phyloP scores from a whole-genome alignment of 1,140 invertebrate species.

The Diabrotica undecimpunctata region DNA sequence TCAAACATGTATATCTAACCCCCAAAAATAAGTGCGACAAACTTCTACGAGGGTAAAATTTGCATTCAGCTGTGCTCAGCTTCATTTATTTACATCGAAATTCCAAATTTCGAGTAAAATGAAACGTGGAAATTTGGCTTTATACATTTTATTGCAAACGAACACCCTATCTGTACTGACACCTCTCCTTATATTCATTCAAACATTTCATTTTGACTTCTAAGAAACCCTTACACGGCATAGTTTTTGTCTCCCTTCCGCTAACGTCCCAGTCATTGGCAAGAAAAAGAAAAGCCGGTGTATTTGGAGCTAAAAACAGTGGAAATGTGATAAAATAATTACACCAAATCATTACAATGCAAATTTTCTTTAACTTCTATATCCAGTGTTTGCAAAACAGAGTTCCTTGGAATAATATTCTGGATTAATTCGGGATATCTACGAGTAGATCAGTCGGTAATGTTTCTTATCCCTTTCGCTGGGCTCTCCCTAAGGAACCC shows the following conservation, averaged over 20 bases:
- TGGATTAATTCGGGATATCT: conserved; percentile 44
- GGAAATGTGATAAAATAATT: conserved; percentile 38
- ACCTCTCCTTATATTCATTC: conserved; percentile 20
- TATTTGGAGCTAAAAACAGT: conserved; percentile 12
- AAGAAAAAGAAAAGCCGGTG: conserved; percentile 6
- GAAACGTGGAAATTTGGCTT: conserved; percentile 20
- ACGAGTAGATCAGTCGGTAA: conserved; percentile 40
- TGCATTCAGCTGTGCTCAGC: conserved; percentile 6
- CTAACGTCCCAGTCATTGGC: background rate
- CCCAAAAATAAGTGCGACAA: no score
- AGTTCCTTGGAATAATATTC: conserved; percentile 43
- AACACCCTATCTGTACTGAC: conserved; percentile 21
- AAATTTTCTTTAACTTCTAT: conserved; percentile 45
- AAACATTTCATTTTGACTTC: conserved; percentile 9
- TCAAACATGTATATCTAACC: no score
- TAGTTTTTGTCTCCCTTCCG: background rate
- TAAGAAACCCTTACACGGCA: background rate
- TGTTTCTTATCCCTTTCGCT: conserved; percentile 37
- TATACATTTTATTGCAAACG: conserved; percentile 21
- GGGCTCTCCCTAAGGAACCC: conserved; percentile 21
- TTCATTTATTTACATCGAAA: conserved; percentile 19
- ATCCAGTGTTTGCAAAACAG: conserved; percentile 37
- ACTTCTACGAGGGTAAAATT: background rate
- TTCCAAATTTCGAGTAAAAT: conserved; percentile 19
- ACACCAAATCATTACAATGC: conserved; percentile 43